Evolutionary conservation across 35 echinoderm and acorn worm species (phyloP), one percentile per base, ranked within the genome.

Genomic region (Strongylocentrotus purpuratus): DNA sequence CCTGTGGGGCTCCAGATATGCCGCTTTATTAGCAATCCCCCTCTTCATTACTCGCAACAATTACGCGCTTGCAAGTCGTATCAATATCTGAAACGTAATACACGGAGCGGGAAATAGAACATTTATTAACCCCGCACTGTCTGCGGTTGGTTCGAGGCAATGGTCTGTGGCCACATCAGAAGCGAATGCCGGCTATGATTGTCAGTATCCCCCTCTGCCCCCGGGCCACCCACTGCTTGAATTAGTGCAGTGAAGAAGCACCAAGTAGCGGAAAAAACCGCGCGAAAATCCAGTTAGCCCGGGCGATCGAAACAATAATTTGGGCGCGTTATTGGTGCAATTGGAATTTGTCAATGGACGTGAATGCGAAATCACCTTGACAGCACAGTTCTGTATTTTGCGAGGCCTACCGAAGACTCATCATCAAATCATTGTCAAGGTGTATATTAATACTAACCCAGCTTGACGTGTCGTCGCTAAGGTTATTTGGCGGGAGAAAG

Each of bases 71-170:
- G 25, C 65, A 78, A 78, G 65, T 78, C 65, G 65, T 78, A 78
- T 78, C 65, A 78, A 78, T 78, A 78, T n/a, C 65, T 78, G 65
- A 28, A 78, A 78, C 22, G 65, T 78, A 78, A 78, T 78, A 78
- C 65, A 78, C 4, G 65, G 22, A 78, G 7, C 65, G 65, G 65
- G 65, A 78, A 78, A 78, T 78, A 25, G 65, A 28, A 78, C 65
- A 78, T 78, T 78, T 78, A 78, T 78, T 78, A 78, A 78, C 65
- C 65, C 65, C 7, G 65, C 65, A 7, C 22, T 78, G 22, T 78
- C 65, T 78, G 65, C 6, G 8, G 65, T 28, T n/a, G 20, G 0
- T 78, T 78, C 22, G 65, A 78, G 65, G 65, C 22, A 78, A 78
- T 28, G 65, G 65, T 78, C 65, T 78, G 65, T 7, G 1, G 20